These are phyloP conservation scores for Drosophila mulleri DNA, from an alignment of 2,888 invertebrate species.

Conservation along the genomic window DNA sequence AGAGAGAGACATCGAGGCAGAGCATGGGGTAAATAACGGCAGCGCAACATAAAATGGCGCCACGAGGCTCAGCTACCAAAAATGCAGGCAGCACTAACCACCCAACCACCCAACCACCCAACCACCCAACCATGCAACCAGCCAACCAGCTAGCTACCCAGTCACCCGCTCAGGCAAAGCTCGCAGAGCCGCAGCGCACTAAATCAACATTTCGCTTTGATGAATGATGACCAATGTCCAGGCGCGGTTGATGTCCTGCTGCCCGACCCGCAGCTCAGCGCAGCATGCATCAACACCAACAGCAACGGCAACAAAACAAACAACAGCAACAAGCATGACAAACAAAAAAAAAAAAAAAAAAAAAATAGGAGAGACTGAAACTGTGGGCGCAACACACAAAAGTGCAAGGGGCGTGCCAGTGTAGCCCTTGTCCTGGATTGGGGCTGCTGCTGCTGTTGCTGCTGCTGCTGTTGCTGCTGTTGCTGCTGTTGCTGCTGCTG, in stretches of 20 bases:
- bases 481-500: neutral
- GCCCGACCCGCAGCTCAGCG: slow-evolving; percentile 46
- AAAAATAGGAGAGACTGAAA: slow-evolving; percentile 1
- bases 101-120: neutral
- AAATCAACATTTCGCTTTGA: slow-evolving; percentile 84
- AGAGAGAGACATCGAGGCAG: neutral
- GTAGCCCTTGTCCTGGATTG: slow-evolving; percentile 15
- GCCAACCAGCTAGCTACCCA: too few species aligned
- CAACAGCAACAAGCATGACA: slow-evolving; percentile 6
- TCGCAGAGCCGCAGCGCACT: slow-evolving; percentile 62
- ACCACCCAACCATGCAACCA: neutral
- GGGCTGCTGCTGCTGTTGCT: slow-evolving; percentile 5
- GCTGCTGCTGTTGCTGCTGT: neutral
- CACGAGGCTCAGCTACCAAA: slow-evolving; percentile 63
- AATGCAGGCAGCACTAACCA: slow-evolving; percentile 36
- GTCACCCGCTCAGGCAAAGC: neutral
- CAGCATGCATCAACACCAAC: slow-evolving; percentile 50
- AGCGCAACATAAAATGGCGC: slow-evolving; percentile 66
- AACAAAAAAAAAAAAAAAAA: neutral
- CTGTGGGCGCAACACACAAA: slow-evolving; percentile 36
- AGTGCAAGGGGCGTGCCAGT: slow-evolving; percentile 45
- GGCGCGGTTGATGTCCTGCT: slow-evolving; percentile 68
- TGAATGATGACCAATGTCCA: slow-evolving; percentile 83
- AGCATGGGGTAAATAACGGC: slow-evolving; percentile 18
- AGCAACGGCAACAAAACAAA: slow-evolving; percentile 46